Conservation (phyloP, 2,797 vertebrate genomes). For the Adelosebastes latens region DNA sequence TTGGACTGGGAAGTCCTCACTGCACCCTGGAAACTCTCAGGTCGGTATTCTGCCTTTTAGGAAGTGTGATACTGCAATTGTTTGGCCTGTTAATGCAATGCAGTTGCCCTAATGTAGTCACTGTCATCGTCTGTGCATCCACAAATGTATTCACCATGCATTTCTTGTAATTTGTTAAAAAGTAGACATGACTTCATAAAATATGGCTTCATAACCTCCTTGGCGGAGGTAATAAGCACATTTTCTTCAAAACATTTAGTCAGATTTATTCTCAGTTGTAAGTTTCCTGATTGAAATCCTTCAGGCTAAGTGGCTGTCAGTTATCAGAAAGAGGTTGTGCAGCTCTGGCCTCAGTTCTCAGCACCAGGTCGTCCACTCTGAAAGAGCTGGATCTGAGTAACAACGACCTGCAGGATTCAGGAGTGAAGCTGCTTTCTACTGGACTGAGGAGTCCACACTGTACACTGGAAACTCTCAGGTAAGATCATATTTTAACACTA, state of each 20-base stretch:
- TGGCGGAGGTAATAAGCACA: neutral
- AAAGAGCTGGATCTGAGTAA: neutral
- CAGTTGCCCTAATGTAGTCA: neutral
- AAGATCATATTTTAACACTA: neutral
- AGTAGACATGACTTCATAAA: neutral
- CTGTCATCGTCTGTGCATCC: no score
- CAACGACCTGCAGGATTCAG: neutral
- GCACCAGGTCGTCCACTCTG: neutral
- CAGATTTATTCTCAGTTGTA: neutral
- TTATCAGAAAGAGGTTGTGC: slow-evolving; percentile 6
- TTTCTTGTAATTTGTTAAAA: no score
- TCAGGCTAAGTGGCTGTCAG: slow-evolving; percentile 17
- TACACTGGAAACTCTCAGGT: slow-evolving; percentile 8
- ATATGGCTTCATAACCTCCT: no score
- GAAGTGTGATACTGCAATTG: neutral
- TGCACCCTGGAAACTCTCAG: neutral
- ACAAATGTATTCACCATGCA: no score
- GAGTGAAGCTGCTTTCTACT: no score
- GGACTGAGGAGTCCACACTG: no score
- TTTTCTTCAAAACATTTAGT: neutral
- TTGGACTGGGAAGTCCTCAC: neutral
- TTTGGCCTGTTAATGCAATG: neutral
- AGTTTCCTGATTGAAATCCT: neutral
- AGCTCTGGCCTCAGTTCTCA: slow-evolving; percentile 9
- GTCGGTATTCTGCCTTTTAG: neutral